Evolutionary conservation across 2,888 invertebrate genomes (phyloP).

Genomic region (Pterostichus niger): DNA sequence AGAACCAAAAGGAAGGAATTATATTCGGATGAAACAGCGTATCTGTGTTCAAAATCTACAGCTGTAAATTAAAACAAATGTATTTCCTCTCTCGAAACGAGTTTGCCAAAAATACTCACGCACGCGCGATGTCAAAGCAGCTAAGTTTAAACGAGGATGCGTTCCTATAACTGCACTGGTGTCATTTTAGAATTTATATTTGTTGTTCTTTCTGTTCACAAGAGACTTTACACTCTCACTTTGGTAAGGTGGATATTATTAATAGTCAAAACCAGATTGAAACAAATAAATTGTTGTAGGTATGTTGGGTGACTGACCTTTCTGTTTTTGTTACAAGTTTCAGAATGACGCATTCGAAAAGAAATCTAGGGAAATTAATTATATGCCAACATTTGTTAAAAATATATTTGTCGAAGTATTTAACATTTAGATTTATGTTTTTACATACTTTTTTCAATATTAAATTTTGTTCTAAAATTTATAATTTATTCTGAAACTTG

Average conservation of each 20-base stretch:
- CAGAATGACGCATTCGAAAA: slow-evolving; percentile 40
- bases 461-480: no score
- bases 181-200: slow-evolving; percentile 52
- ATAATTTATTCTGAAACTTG: no score
- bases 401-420: slow-evolving; percentile 12
- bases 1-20: background rate
- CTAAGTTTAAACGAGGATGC: slow-evolving; percentile 40
- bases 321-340: slow-evolving; percentile 42
- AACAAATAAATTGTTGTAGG: slow-evolving; percentile 46
- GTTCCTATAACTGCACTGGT: slow-evolving; percentile 43
- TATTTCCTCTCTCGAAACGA: slow-evolving; percentile 48
- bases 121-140: slow-evolving; percentile 39
- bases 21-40: slow-evolving; percentile 8
- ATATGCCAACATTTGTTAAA: slow-evolving; percentile 29
- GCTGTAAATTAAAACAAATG: slow-evolving; percentile 46
- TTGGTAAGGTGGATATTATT: slow-evolving; percentile 26
- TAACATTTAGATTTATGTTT: background rate
- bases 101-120: slow-evolving; percentile 48
- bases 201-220: slow-evolving; percentile 42
- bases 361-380: slow-evolving; percentile 43
- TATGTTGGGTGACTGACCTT: slow-evolving; percentile 37
- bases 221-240: slow-evolving; percentile 32
- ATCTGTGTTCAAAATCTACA: slow-evolving; percentile 20
- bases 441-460: background rate
- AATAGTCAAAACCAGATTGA: slow-evolving; percentile 44